phyloP scores from a whole-genome alignment of 64 coral and sea anemone species.

The Actinia tenebrosa region DNA sequence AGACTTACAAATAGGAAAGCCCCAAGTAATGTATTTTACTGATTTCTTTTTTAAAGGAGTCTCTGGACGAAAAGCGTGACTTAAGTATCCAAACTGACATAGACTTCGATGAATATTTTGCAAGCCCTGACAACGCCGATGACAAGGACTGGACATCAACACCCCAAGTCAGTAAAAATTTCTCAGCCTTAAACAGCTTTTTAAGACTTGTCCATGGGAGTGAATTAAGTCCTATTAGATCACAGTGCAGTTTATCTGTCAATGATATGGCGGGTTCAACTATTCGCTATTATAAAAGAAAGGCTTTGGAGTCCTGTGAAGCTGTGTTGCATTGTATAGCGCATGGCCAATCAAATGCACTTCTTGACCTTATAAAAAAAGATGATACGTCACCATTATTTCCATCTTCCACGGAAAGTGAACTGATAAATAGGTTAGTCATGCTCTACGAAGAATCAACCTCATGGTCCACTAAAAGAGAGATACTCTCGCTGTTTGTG shows the following conservation, averaged over 20 bases:
- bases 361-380: no score
- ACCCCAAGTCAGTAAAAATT: slow-evolving; percentile 28
- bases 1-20: background rate
- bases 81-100: slow-evolving; percentile 5
- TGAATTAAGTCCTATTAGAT: slow-evolving; percentile 38
- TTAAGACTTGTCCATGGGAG: background rate
- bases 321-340: no score
- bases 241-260: background rate
- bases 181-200: slow-evolving; percentile 25
- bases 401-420: no score
- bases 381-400: no score
- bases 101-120: background rate
- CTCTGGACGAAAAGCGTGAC: slow-evolving; percentile 12
- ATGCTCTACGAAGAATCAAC: no score
- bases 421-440: no score
- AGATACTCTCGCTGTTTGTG: no score
- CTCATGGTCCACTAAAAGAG: no score
- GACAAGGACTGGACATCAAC: slow-evolving; percentile 33
- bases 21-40: background rate
- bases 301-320: no score
- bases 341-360: no score
- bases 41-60: background rate
- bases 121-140: background rate
- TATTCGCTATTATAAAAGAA: no score
- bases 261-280: no score